Conservation (phyloP, 2,888 invertebrate species). For the Campoplex capitator region DNA sequence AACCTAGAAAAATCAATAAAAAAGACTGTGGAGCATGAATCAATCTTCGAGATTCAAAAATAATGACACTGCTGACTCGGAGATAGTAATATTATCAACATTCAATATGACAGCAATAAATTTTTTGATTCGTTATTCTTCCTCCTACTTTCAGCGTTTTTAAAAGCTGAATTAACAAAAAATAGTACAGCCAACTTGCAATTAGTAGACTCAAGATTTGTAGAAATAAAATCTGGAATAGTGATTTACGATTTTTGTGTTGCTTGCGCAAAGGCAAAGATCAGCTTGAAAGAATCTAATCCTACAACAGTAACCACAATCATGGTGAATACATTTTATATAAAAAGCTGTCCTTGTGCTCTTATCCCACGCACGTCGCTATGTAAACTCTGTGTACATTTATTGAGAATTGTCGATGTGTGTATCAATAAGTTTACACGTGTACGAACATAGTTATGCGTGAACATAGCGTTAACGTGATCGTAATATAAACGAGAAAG, state of each 20-base stretch:
- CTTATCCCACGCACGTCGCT: slow-evolving; percentile 70
- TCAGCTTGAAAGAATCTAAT: slow-evolving; percentile 16
- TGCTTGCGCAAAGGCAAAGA: background rate
- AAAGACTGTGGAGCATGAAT: too few relatives aligned
- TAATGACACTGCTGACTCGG: too few relatives aligned
- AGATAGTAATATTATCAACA: background rate
- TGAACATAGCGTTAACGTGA: slow-evolving; percentile 72
- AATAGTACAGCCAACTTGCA: background rate
- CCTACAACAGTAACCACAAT: slow-evolving; percentile 2
- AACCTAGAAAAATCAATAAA: too few relatives aligned
- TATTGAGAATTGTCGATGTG: slow-evolving; percentile 69
- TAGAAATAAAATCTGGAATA: background rate
- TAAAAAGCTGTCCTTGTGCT: slow-evolving; percentile 67
- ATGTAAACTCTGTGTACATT: slow-evolving; percentile 62
- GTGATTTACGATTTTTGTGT: background rate
- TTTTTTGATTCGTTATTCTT: background rate
- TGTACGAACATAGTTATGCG: slow-evolving; percentile 69
- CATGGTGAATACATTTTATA: background rate
- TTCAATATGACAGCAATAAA: background rate
- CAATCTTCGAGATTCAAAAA: too few relatives aligned
- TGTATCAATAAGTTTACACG: slow-evolving; percentile 72
- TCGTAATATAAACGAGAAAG: slow-evolving; percentile 79
- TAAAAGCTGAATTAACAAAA: background rate
- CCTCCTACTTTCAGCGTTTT: background rate
- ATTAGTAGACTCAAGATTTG: background rate